phyloP scores from a whole-genome alignment of 1,140 invertebrate genomes.

The Drosophila grimshawi region DNA sequence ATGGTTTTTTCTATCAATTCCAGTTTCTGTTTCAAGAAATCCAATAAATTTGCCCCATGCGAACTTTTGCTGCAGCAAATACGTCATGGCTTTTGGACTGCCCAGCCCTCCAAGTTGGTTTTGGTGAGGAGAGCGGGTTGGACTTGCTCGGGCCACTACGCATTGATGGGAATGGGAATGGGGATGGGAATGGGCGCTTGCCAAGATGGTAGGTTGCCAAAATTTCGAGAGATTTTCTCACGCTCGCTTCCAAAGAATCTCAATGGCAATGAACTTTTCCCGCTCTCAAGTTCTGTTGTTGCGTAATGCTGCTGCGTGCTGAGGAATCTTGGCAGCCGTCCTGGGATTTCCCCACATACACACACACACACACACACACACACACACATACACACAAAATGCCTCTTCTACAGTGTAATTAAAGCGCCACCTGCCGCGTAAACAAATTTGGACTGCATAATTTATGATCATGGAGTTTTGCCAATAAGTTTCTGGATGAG shows the following conservation, averaged over 20 bases:
- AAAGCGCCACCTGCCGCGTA: slow-evolving; percentile 76
- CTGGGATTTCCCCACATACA: slow-evolving; percentile 64
- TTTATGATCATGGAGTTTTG: slow-evolving; percentile 83
- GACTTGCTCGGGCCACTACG: slow-evolving; percentile 18
- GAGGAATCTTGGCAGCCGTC: slow-evolving; percentile 71
- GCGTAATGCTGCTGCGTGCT: slow-evolving; percentile 63
- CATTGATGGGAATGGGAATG: slow-evolving; percentile 57
- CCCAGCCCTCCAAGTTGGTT: slow-evolving; percentile 11
- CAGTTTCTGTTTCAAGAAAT: too few relatives aligned
- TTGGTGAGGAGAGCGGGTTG: slow-evolving; percentile 1
- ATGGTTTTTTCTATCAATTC: too few relatives aligned
- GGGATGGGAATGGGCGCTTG: slow-evolving; percentile 70
- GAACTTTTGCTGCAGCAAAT: not conserved
- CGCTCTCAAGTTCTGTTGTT: slow-evolving; percentile 56
- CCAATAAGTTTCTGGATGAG: slow-evolving; percentile 73
- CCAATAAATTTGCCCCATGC: too few relatives aligned
- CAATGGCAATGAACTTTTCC: slow-evolving; percentile 61
- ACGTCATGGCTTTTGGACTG: slow-evolving; percentile 33
- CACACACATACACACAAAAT: slow-evolving; percentile 7
- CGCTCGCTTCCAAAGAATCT: slow-evolving; percentile 76
- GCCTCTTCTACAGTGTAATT: slow-evolving; percentile 62
- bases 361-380: slow-evolving; percentile 11
- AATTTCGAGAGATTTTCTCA: slow-evolving; percentile 74
- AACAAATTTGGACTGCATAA: slow-evolving; percentile 77
- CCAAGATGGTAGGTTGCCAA: slow-evolving; percentile 78